These are phyloP conservation scores for Ophiodon elongatus DNA, from an alignment of 2,113 vertebrate species.

Conservation along the genomic window DNA sequence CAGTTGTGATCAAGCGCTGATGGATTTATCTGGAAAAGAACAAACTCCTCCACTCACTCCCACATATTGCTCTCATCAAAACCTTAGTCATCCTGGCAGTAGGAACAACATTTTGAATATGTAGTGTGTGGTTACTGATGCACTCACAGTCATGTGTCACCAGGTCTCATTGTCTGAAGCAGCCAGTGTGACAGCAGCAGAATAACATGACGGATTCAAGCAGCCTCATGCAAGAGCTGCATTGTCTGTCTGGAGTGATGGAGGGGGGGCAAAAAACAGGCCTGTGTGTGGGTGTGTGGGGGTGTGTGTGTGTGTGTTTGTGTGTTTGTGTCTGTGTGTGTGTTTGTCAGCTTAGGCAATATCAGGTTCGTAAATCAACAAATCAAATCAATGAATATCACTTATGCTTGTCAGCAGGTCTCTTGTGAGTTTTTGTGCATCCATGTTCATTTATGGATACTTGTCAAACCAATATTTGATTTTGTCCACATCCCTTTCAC, in stretches of 20 bases:
- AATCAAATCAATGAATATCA: neutral
- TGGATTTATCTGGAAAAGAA: neutral
- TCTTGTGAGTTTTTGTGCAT: no score
- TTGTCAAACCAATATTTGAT: no score
- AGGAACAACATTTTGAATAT: neutral
- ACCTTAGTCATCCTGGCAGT: neutral
- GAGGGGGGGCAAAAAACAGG: no score
- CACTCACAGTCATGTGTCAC: conserved; percentile 31
- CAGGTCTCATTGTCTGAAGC: neutral
- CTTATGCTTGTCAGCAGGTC: neutral
- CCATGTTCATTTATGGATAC: no score
- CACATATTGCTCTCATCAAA: neutral
- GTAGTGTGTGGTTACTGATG: conserved; percentile 7
- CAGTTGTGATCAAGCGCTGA: no score
- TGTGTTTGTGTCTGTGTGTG: neutral
- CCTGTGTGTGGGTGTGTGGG: no score
- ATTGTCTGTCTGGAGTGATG: no score
- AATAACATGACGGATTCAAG: conserved; percentile 1
- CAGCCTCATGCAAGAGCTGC: no score
- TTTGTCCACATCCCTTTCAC: no score
- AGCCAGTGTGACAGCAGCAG: conserved; percentile 21
- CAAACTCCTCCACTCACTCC: neutral
- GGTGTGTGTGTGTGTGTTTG: neutral
- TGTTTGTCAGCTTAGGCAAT: neutral
- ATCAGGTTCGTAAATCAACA: neutral